Evolutionary conservation across 2,113 vertebrate species (phyloP), one percentile per base, ranked within the genome.

Genomic region (Phasianus colchicus): DNA sequence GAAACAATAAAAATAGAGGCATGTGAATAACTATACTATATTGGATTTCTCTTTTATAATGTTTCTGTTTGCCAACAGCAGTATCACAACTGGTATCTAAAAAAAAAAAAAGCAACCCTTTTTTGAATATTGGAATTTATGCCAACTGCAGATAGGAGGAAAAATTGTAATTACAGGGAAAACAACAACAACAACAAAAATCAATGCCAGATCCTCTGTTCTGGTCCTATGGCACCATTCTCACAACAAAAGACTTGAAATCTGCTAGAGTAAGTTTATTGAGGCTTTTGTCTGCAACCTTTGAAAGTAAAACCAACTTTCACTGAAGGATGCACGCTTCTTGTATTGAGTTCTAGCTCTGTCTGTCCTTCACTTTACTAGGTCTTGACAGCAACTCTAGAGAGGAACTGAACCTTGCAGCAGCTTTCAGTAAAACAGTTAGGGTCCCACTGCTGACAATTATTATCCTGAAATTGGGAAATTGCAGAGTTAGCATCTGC

Each of bases 31-130:
- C 78, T 57, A 63, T 63, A 73, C 38, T 93, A 66, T 66, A 96
- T 50, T 92, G 74, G 70, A 83, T 80, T 93, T 95, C 57, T 93
- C 83, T 77, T 95, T 38, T 78, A 74, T 81, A 92, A 97, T 90
- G 65, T 77, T 86, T 97, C 78, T 86, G 47, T 90, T 91, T 95
- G 82, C 96, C 65, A 83, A 90, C 61, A 92, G 72, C 86, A 80
- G 87, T 47, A 70, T 61, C 58, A 90, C 86, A 81, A 92, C 48
- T 70, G 76, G 90, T 80, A 86, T 27, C 38, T 80, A 93, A 91
- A n/a, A 58, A 58, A 82, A 94, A 91, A 93, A 80, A 27, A 50
- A 21, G 5, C 19, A 79, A 30, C 40, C 50, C 76, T 52, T 66
- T 50, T 74, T 48, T 54, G 55, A 86, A 81, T 30, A 86, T 17